Evolutionary conservation across 2,113 vertebrate species (phyloP), one percentile per base, ranked within the genome.

Genomic region (Seriola quinqueradiata): DNA sequence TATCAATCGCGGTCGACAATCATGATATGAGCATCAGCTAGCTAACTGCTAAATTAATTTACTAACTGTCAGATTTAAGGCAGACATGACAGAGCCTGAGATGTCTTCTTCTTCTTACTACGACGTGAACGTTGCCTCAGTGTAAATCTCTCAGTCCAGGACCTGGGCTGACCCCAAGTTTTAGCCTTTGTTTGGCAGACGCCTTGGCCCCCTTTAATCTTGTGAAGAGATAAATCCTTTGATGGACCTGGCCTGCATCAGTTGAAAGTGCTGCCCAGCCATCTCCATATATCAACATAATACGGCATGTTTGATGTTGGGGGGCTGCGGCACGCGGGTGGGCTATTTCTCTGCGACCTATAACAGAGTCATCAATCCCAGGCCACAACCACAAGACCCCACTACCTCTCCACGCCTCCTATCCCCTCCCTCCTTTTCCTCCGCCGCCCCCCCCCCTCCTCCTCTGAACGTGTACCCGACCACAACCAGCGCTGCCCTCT

Each of bases 131-230:
- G 63, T 84, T 83, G 83, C 75, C 57, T 50, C 74, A 8, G 77
- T 87, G 86, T 93, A 93, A 93, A 92, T 93, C 91, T 92, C 86
- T 79, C 77, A 42, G 84, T 78, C 81, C 73, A 70, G 84, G 91
- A 90, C 92, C 90, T 36, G 74, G 55, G 40, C 79, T 93, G 94
- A 94, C 94, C 94, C 84, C 87, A 52, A 17, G 79, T 82, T 88
- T 89, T 90, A 92, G 89, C 90, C 92, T 92, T 94, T 93, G 94
- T 95, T 95, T 94, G 92, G 92, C 93, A 93, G 93, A 93, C 87
- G 87, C 92, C 93, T 92, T 59, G 81, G 78, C 82, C 88, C 91
- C 89, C 95, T 95, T 95, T 95, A 95, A 96, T 96, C 95, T 95
- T 82, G 83, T 46, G 83, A 86, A 79, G 92, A 94, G 94, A 95